A percentile compares a stretch with the other conserved stretches of the same genome.
phyloP scores from a whole-genome alignment of 2,888 invertebrate species.

The Dascillus cervinus region DNA sequence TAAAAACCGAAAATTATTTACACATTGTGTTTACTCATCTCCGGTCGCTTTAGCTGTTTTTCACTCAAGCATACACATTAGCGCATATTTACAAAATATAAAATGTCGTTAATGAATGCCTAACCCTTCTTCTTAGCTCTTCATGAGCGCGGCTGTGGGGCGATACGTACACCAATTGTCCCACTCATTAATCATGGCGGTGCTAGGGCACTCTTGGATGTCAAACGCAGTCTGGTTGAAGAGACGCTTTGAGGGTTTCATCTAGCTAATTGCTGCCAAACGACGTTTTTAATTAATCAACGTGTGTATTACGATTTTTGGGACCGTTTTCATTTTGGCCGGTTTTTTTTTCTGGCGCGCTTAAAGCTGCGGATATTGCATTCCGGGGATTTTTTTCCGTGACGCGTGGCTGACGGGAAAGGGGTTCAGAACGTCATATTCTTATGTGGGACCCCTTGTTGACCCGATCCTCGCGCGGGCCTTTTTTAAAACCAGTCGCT shows the following conservation, averaged over 20 bases:
- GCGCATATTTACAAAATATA: slow-evolving; percentile 34
- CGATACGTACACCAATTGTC: slow-evolving; percentile 42
- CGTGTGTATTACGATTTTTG: slow-evolving; percentile 35
- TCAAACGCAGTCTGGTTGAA: slow-evolving; percentile 43
- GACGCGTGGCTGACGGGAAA: too few relatives aligned
- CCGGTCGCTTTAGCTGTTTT: slow-evolving; percentile 16
- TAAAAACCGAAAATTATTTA: too few relatives aligned
- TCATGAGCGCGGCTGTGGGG: slow-evolving; percentile 24
- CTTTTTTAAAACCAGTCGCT: too few relatives aligned
- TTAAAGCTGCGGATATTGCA: too few relatives aligned
- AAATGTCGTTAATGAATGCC: slow-evolving; percentile 34
- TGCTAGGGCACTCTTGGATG: slow-evolving; percentile 41
- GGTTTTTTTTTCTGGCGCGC: slow-evolving; percentile 9
- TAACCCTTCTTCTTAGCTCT: slow-evolving; percentile 35
- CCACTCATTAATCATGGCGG: slow-evolving; percentile 42
- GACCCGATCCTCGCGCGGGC: slow-evolving; percentile 3
- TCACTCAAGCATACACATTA: slow-evolving; percentile 20
- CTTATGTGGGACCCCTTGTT: slow-evolving; percentile 8
- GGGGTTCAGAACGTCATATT: slow-evolving; percentile 6
- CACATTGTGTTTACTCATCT: too few relatives aligned
- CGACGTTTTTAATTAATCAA: slow-evolving; percentile 43
- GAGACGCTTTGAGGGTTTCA: slow-evolving; percentile 42
- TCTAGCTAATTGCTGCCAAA: slow-evolving; percentile 43
- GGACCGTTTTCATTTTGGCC: slow-evolving; percentile 18
- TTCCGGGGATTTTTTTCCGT: too few relatives aligned